Evolutionary conservation across 2,113 vertebrate species (phyloP).

Genomic region (Peucedramus taeniatus): DNA sequence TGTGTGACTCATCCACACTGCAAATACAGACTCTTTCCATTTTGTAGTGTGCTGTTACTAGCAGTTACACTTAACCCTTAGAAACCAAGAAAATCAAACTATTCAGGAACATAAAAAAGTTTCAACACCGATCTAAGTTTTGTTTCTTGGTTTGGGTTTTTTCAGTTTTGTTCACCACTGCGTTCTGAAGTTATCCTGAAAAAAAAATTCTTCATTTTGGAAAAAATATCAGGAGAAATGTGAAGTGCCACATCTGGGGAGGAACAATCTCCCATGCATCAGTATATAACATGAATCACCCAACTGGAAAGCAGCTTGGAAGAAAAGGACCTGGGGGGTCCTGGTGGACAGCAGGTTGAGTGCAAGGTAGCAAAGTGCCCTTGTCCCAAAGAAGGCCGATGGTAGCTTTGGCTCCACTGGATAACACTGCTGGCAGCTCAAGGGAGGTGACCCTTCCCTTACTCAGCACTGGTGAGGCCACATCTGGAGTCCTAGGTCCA

Average conservation of each 20-base stretch:
- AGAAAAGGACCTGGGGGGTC: background rate
- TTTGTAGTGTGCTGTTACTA: background rate
- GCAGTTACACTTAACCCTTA: background rate
- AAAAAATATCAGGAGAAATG: background rate
- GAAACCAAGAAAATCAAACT: background rate
- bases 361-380: rapidly evolving
- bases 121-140: background rate
- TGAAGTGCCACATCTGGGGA: background rate
- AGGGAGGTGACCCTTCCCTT: background rate
- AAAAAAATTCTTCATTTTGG: background rate
- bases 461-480: background rate
- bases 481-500: background rate
- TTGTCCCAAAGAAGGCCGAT: background rate
- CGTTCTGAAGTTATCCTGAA: background rate
- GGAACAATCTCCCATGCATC: background rate
- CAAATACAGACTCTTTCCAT: background rate
- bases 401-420: background rate
- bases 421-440: background rate
- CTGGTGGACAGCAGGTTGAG: background rate
- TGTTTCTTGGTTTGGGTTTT: background rate
- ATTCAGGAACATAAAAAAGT: background rate
- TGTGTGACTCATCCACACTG: background rate
- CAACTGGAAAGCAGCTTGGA: background rate
- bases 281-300: background rate
- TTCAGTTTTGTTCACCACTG: background rate